phyloP scores from a whole-genome alignment of 2,797 vertebrate genomes.

The Tangara arthus region DNA sequence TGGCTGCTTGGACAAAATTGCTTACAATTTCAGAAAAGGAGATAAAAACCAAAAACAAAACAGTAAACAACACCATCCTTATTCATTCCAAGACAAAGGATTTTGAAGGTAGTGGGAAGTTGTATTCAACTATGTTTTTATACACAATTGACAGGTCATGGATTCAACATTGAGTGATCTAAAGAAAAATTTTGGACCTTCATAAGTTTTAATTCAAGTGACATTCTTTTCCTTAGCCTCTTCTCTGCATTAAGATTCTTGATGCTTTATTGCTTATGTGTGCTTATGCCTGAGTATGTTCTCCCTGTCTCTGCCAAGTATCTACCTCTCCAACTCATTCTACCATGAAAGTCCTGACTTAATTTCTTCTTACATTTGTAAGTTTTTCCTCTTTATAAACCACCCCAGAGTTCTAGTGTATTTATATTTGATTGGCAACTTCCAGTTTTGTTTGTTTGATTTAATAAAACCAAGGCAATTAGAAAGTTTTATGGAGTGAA shows the following conservation, averaged over 20 bases:
- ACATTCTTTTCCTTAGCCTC: not conserved
- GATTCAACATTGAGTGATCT: not conserved
- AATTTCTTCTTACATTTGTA: not conserved
- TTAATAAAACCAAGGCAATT: not conserved
- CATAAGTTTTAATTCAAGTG: not conserved
- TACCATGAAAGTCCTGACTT: not conserved
- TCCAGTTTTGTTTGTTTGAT: not conserved
- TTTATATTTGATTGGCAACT: slow-evolving; percentile 19
- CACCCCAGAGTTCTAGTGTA: not conserved
- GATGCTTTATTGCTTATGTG: not conserved
- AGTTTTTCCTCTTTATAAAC: not conserved
- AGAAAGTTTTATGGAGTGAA: slow-evolving; percentile 1
- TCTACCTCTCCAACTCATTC: not conserved
- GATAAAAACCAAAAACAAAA: not conserved
- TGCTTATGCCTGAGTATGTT: not conserved
- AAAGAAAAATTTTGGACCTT: not conserved
- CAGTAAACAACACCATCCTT: not conserved
- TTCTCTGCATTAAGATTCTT: not conserved
- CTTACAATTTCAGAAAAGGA: not conserved
- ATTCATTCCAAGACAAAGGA: not conserved
- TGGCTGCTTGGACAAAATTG: not conserved
- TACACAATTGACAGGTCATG: not conserved
- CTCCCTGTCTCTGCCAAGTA: not conserved
- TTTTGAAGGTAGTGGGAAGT: not conserved
- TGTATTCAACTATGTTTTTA: not conserved